A percentile compares a stretch with the other conserved stretches of the same genome.
Evolutionary conservation across 2,113 vertebrate species (phyloP).

Genomic region (Hiodon tergisus): DNA sequence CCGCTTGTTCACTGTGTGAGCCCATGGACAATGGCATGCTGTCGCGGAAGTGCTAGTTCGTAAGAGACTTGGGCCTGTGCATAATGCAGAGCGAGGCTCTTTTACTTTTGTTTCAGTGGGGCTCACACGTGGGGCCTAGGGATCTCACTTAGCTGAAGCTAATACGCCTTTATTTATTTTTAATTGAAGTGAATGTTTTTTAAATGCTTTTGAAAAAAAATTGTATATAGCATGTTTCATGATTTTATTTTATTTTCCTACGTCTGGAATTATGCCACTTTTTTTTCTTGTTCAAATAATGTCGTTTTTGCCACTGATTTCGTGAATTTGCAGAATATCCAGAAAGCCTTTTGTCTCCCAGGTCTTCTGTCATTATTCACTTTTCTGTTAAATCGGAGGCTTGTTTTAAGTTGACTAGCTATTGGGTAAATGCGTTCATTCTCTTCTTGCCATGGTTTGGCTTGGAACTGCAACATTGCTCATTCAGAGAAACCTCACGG

Average conservation of each 20-base stretch:
- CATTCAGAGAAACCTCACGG: no score
- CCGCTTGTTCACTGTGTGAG: conserved; percentile 61
- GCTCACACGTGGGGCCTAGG: neutral
- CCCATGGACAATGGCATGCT: conserved; percentile 32
- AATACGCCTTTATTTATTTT: conserved; percentile 8
- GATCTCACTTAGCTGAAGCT: neutral
- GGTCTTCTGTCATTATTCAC: no score
- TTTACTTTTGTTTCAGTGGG: neutral
- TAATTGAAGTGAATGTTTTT: conserved; percentile 9
- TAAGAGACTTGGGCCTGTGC: neutral
- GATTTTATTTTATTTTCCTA: neutral
- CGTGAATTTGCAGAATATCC: no score
- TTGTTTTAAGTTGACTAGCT: no score
- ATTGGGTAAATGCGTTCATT: no score
- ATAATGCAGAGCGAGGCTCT: neutral
- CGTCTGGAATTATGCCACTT: neutral
- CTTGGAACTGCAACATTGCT: no score
- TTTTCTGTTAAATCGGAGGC: no score
- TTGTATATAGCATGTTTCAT: neutral
- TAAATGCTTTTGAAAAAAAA: neutral
- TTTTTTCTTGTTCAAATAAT: neutral
- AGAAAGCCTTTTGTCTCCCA: no score
- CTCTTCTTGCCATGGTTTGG: no score
- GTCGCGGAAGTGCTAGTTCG: neutral
- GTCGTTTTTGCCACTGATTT: no score